Base-by-base conservation (phyloP, 1,140 invertebrate genomes). In the Coenobita brevimanus region DNA sequence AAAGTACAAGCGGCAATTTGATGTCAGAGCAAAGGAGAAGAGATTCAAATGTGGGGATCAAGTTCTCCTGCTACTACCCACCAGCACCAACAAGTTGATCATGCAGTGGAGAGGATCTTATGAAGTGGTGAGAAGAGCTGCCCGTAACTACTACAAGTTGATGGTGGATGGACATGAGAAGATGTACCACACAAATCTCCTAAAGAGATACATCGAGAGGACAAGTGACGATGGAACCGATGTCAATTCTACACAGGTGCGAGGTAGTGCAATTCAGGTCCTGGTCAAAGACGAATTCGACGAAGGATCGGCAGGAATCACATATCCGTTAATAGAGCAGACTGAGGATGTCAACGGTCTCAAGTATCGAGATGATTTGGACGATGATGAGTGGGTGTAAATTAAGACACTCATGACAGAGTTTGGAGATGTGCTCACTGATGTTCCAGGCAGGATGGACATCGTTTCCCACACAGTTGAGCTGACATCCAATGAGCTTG, bases 181-280 rank as follows among this genome's bases (percentile, higher is more conserved):
- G n/a, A n/a, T n/a, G n/a, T n/a, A n/a, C 30, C 62, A 67, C 62
- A 67, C n/a, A 67, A 67, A 67, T 24, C 6, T 67, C 6, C n/a
- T 67, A 24, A 67, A 67, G n/a, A 67, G n/a, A 67, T 67, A 67
- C n/a, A 33, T 67, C 30, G 4, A 67, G 4, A 67, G 62, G n/a
- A n/a, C n/a, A n/a, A n/a, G n/a, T n/a, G n/a, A n/a, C n/a, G n/a
- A n/a, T n/a, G n/a, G n/a, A n/a, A n/a, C n/a, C n/a, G n/a, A n/a
- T n/a, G n/a, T n/a, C n/a, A n/a, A n/a, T n/a, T n/a, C n/a, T n/a
- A n/a, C n/a, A n/a, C n/a, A n/a, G n/a, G n/a, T n/a, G n/a, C n/a
- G n/a, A n/a, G n/a, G n/a, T n/a, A n/a, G n/a, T n/a, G n/a, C n/a
- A n/a, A n/a, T n/a, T n/a, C n/a, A n/a, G n/a, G n/a, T n/a, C n/a